Evolutionary conservation across 2,888 invertebrate genomes (phyloP).

Genomic region (Hydriomena furcata): DNA sequence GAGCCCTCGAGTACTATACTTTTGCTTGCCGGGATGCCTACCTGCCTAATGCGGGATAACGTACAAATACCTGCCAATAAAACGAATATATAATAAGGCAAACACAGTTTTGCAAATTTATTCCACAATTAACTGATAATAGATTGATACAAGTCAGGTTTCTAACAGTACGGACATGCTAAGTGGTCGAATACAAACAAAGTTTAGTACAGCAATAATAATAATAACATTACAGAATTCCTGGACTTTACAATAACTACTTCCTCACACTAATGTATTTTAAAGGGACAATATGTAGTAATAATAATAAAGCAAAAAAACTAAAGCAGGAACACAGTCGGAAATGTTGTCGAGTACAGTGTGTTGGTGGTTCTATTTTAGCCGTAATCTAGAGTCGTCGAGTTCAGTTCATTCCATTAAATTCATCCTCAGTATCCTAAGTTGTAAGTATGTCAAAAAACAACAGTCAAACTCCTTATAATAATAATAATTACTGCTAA

Average conservation of each 20-base stretch:
- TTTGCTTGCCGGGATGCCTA: background rate
- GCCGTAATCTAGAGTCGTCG: constrained; percentile 72
- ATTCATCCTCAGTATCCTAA: constrained; percentile 77
- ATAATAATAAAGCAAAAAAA: constrained; percentile 82
- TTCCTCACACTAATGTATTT: constrained; percentile 81
- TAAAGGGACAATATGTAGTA: constrained; percentile 76
- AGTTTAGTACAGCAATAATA: constrained; percentile 76
- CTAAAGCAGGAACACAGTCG: constrained; percentile 83
- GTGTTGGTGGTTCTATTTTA: constrained; percentile 70
- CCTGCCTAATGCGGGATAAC: background rate
- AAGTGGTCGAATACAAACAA: constrained; percentile 79
- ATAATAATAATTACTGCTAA: constrained; percentile 84
- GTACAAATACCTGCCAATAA: background rate
- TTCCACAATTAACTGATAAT: constrained; percentile 83
- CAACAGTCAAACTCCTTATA: constrained; percentile 84
- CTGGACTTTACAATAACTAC: constrained; percentile 81
- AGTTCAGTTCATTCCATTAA: constrained; percentile 71
- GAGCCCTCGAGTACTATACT: too few species aligned
- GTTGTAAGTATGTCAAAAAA: constrained; percentile 84
- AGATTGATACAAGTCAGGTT: constrained; percentile 80
- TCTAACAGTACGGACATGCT: constrained; percentile 81
- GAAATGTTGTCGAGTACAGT: constrained; percentile 79
- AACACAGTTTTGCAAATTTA: constrained; percentile 84
- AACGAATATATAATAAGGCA: constrained; percentile 69
- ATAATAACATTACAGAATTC: constrained; percentile 78